Evolutionary conservation across 1,140 invertebrate species (phyloP).

Genomic region (Odontomachus brunneus): DNA sequence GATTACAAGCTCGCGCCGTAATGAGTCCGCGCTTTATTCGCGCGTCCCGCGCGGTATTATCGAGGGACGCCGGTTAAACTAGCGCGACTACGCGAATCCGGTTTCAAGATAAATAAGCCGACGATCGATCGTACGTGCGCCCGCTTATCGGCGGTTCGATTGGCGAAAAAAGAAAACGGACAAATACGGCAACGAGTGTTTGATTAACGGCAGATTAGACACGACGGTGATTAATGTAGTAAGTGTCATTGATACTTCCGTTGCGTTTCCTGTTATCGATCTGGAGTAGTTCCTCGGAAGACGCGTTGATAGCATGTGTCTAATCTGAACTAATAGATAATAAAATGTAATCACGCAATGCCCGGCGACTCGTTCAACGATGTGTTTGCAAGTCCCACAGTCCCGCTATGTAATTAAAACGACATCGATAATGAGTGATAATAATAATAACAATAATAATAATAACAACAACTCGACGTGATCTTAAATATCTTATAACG

Average conservation of each 20-base stretch:
- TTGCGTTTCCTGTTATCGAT: constrained; percentile 31
- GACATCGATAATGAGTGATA: not conserved
- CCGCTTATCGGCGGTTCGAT: constrained; percentile 13
- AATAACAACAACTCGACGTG: not conserved
- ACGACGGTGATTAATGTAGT: constrained; percentile 33
- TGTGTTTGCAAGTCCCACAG: constrained; percentile 9
- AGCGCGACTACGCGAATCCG: constrained; percentile 10
- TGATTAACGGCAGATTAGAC: constrained; percentile 17
- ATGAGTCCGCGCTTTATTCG: constrained; percentile 4
- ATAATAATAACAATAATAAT: not conserved
- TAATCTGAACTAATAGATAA: constrained; percentile 27
- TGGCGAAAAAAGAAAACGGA: not conserved
- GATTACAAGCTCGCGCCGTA: not conserved
- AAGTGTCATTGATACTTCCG: constrained; percentile 38
- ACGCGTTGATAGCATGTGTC: constrained; percentile 9
- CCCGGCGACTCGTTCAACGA: not conserved
- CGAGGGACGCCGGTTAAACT: not conserved
- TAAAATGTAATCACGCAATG: constrained; percentile 20
- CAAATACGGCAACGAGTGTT: not conserved
- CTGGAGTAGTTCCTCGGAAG: constrained; percentile 16
- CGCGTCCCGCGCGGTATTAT: not conserved
- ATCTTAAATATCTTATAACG: not conserved
- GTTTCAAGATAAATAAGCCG: constrained; percentile 22
- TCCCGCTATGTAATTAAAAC: not conserved
- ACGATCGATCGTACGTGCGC: not conserved